Evolutionary conservation across 2,797 vertebrate genomes (phyloP), one percentile per base, ranked within the genome.

Genomic region (Pogonophryne albipinna): DNA sequence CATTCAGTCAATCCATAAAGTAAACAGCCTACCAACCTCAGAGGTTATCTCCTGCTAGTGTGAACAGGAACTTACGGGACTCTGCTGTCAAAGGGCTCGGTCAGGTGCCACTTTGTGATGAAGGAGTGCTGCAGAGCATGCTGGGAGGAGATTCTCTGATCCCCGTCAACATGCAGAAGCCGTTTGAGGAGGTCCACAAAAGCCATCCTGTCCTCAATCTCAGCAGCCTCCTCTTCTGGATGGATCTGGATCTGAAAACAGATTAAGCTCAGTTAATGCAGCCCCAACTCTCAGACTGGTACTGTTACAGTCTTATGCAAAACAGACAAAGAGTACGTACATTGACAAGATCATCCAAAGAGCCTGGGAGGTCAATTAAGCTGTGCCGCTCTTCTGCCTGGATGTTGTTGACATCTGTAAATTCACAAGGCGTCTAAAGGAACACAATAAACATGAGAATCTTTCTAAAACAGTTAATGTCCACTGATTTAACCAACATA

Each of bases 141-240:
- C 45, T 7, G 2, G 10, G 82, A 15, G 44, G 55, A 47, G 49
- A 87, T 73, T 60, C 72, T 76, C 15, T 51, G 58, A 60, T 52
- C 23, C 5, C 59, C 17, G 0, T 74, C 58, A 17, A 76, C 20
- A 57, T 68, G 46, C 58, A 85, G 38, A 56, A 81, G 42, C 13
- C 0, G 1, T 60, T 79, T 85, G 27, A 87, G 2, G n/a, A 82
- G 19, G 23, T 83, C 73, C 15, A 77, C 60, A 58, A 85, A 85
- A 12, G 13, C 41, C 31, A 3, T 44, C 17, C 56, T 67, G 51
- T 81, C 73, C 23, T 59, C 34, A 14, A 38, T 46, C 17, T 82
- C 57, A 38, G 31, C 67, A 13, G 49, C 17, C 8, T 51, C 52
- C 2, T 6, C 5, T 19, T 47, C 9, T 42, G 70, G 59, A 71